Evolutionary conservation across 2,888 invertebrate species (phyloP), one percentile per base, ranked within the genome.

Genomic region (Xestobium rufovillosum): DNA sequence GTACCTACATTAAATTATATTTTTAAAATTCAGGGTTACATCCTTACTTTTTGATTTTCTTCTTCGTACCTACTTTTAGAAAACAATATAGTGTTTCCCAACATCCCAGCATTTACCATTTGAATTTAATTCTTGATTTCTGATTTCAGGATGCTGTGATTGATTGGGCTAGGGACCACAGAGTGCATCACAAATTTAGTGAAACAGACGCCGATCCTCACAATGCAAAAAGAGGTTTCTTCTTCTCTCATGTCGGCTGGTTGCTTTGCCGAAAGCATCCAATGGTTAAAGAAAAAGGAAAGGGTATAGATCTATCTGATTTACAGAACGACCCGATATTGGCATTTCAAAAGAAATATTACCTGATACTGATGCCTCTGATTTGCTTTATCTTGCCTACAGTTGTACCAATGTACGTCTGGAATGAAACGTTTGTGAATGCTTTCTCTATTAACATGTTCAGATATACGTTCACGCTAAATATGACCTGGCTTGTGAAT

Each of bases 211-310:
- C 91, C 1, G 92, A 94, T 67, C 92, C 92, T 0, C 91, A 94
- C 63, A 91, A 92, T 60, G 88, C 91, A 2, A 86, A 69, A 34
- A 73, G 92, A 14, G 96, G 96, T 6, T 92, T 96, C 70, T 95
- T 95, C 75, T 96, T 95, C 69, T 79, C 94, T 0, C 96, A 96
- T 65, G 75, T 95, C 52, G 96, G 96, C 40, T 96, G 96, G 96
- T 71, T 96, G 43, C 67, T 95, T 37, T 83, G 83, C 53, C 77
- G 80, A 51, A 95, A 96, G 63, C 95, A 95, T 60, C 89, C 89
- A 0, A 85, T 89, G 45, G 86, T 96, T 25, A 85, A 78, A 59
- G 73, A 69, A 43, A 92, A 91, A 63, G 94, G 94, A 56, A 82
- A 86, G 50, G 76, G 79, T 29, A 74, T 95, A 14, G 91, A 94